Percentiles rank a stretch among this genome's conserved stretches.
Evolutionary conservation across 2,797 vertebrate genomes (phyloP).

Genomic region (Limnodromus scolopaceus): DNA sequence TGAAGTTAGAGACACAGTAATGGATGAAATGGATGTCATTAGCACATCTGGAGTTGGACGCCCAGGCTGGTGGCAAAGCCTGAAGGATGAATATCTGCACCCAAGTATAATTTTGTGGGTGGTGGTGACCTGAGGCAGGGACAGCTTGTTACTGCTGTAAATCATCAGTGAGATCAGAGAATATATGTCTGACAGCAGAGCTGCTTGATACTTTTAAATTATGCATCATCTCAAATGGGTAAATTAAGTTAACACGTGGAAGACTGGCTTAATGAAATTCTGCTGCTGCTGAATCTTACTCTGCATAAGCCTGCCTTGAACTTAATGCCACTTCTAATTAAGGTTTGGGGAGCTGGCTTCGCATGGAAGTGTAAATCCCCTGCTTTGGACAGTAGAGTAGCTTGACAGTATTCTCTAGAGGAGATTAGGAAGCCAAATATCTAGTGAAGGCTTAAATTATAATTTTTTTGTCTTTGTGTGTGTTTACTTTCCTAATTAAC

Average conservation of each 20-base stretch:
- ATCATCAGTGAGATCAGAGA: background rate
- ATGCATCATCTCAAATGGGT: background rate
- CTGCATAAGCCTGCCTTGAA: background rate
- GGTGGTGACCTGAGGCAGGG: background rate
- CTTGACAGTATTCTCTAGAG: background rate
- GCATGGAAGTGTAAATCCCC: background rate
- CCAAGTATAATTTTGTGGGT: background rate
- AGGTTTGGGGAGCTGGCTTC: background rate
- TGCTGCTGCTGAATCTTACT: background rate
- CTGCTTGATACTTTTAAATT: background rate
- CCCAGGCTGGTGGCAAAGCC: background rate
- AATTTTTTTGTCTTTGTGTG: background rate
- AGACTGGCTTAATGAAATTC: background rate
- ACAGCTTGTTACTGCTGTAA: background rate
- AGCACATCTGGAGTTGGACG: background rate
- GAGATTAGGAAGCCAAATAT: slow-evolving; percentile 22
- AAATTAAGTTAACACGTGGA: background rate
- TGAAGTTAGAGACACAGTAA: background rate
- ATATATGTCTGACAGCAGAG: background rate
- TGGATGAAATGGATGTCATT: background rate
- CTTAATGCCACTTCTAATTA: slow-evolving; percentile 25
- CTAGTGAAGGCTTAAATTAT: background rate
- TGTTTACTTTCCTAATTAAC: slow-evolving; percentile 30
- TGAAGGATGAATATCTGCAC: background rate
- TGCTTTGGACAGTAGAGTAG: background rate